Evolutionary conservation across 2,888 invertebrate genomes (phyloP), one percentile per base, ranked within the genome.

Genomic region (Plebejus argus): DNA sequence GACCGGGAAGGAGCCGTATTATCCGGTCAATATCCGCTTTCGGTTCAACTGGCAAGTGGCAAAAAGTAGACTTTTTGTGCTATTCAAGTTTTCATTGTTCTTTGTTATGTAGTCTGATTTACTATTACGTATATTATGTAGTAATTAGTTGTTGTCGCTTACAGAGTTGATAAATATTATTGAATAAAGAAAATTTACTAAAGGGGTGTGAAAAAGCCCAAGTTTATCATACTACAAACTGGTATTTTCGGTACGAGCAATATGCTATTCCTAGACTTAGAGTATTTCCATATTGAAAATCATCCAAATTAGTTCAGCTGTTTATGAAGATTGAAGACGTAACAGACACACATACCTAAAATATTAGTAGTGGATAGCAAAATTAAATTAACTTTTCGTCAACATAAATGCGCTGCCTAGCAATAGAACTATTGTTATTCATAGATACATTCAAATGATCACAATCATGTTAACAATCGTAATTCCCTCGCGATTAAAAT

Each of bases 401-500:
- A 8, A 58, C 20, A 58, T 8, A 7, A 20, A n/a, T 4, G 23
- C 3, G 4, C 12, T 61, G 23, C 12, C 61, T 3, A 23, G 20
- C 58, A 58, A 58, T 20, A 58, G 23, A 66, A 4, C 23, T 23
- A 28, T 28, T 66, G 33, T 66, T 18, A 66, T 61, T 4, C n/a
- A 58, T 61, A 61, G 28, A 66, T 15, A 1, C 23, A 66, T 66
- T 66, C 28, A 66, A 66, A 66, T 66, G 66, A 6, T 6, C 18
- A 66, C 8, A 66, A 66, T 66, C 66, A 28, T 66, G 66, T 61
- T 61, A 66, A 66, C 28, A 66, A 28, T 66, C 28, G 66, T 66
- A 66, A 66, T 66, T 66, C 66, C 66, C 66, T 66, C 6, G 28
- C 66, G 66, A 66, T 66, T 66, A 66, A 66, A 66, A 66, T 66